phyloP scores from a whole-genome alignment of 2,797 vertebrate species.

The Microctenopoma stevenorrisi region DNA sequence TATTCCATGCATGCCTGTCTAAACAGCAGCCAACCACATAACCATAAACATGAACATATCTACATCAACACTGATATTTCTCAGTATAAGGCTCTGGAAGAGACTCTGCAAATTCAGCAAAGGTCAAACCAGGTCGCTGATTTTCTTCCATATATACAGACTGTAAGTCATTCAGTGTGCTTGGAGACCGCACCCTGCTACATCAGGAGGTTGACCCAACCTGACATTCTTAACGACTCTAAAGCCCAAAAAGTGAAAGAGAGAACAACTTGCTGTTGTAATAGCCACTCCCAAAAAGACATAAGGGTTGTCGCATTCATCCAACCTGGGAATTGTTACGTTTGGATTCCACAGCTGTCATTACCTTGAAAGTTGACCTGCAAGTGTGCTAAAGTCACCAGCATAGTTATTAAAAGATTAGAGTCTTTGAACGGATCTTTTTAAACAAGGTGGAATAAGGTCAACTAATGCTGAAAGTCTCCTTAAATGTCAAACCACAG shows the following conservation, averaged over 20 bases:
- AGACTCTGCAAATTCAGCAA: neutral
- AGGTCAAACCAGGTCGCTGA: neutral
- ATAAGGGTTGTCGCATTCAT: conserved; percentile 12
- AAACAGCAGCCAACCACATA: conserved; percentile 70
- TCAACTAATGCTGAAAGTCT: conserved; percentile 7
- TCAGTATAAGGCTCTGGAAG: conserved; percentile 18
- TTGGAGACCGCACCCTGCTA: neutral
- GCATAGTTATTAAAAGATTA: neutral
- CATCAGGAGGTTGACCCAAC: conserved; percentile 3
- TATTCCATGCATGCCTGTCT: conserved; percentile 74
- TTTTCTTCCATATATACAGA: conserved; percentile 2
- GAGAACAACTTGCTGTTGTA: neutral
- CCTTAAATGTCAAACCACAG: no score
- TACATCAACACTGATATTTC: conserved; percentile 22
- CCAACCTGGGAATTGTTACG: conserved; percentile 17
- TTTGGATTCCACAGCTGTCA: conserved; percentile 13
- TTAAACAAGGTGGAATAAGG: neutral
- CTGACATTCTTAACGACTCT: conserved; percentile 12
- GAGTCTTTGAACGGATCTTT: neutral
- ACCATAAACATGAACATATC: neutral
- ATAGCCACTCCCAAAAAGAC: neutral
- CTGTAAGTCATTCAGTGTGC: conserved; percentile 8
- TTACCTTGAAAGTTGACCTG: neutral
- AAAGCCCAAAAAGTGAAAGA: neutral
- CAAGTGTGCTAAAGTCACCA: conserved; percentile 8